A percentile compares a stretch with the other conserved stretches of the same genome.
These are phyloP conservation scores for Onychomys leucogaster DNA, from an alignment of 2,797 vertebrate genomes.

Conservation along the genomic window DNA sequence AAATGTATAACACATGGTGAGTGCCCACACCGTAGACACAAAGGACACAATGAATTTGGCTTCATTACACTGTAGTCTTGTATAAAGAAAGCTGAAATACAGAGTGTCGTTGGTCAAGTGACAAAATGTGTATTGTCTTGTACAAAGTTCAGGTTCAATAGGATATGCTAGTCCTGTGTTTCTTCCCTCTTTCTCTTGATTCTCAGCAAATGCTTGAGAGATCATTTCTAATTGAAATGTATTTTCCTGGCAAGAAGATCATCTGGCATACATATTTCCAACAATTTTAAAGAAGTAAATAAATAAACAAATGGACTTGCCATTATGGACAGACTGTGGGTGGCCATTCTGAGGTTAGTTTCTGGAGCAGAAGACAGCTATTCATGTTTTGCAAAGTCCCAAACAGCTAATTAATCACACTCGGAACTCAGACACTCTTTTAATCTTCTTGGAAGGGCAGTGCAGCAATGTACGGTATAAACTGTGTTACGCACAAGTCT, in stretches of 20 bases:
- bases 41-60: slow-evolving; percentile 59
- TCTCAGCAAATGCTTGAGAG: slow-evolving; percentile 33
- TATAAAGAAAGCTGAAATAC: slow-evolving; percentile 54
- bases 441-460: slow-evolving; percentile 5
- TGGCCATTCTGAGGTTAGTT: slow-evolving; percentile 50
- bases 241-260: slow-evolving; percentile 60
- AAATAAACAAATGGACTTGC: slow-evolving; percentile 65
- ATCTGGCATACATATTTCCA: slow-evolving; percentile 65
- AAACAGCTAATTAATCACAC: slow-evolving; percentile 42
- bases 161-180: background rate
- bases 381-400: slow-evolving; percentile 25
- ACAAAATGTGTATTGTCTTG: background rate
- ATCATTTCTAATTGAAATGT: slow-evolving; percentile 43
- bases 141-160: background rate
- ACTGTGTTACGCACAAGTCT: background rate
- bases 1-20: slow-evolving; percentile 60
- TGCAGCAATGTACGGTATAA: background rate
- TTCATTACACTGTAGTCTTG: background rate
- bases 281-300: slow-evolving; percentile 36
- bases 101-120: background rate
- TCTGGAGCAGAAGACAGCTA: slow-evolving; percentile 29
- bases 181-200: background rate
- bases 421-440: slow-evolving; percentile 48
- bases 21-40: slow-evolving; percentile 27
- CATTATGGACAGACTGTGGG: slow-evolving; percentile 29